These are phyloP conservation scores for Trichoplax adhaerens DNA, from an alignment of 37 sponge, comb jelly and placozoan species.

Conservation along the genomic window DNA sequence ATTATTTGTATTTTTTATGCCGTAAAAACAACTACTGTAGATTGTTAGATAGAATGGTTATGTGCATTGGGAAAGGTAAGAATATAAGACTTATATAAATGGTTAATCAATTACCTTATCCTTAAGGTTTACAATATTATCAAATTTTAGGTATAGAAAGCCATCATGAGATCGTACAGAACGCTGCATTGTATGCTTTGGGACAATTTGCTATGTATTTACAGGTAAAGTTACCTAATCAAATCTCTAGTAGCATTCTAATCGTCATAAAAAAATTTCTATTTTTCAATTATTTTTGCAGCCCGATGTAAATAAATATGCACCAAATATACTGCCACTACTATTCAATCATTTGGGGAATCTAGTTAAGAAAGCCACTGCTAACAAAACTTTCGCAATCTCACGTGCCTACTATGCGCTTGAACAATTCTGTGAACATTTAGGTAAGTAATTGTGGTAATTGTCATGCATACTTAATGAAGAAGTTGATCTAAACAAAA, in stretches of 20 bases:
- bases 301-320: slow-evolving; percentile 56
- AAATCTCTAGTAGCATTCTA: background rate
- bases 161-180: slow-evolving; percentile 34
- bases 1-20: no score
- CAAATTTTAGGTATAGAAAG: no score
- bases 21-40: no score
- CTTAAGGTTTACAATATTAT: no score
- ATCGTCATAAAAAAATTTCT: background rate
- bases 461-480: background rate
- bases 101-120: no score
- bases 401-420: slow-evolving; percentile 85
- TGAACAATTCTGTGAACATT: slow-evolving; percentile 77
- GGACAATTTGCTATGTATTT: slow-evolving; percentile 91
- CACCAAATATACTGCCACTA: slow-evolving; percentile 40
- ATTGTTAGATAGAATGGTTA: no score
- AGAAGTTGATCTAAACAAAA: no score
- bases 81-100: no score
- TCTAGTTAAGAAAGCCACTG: no score
- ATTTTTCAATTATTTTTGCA: slow-evolving; percentile 6
- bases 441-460: slow-evolving; percentile 29
- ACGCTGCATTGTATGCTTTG: slow-evolving; percentile 86
- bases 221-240: slow-evolving; percentile 24
- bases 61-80: no score
- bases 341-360: slow-evolving; percentile 41
- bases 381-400: slow-evolving; percentile 17